Base-by-base conservation (phyloP, 2,888 invertebrate genomes). In the Nomada fucata region DNA sequence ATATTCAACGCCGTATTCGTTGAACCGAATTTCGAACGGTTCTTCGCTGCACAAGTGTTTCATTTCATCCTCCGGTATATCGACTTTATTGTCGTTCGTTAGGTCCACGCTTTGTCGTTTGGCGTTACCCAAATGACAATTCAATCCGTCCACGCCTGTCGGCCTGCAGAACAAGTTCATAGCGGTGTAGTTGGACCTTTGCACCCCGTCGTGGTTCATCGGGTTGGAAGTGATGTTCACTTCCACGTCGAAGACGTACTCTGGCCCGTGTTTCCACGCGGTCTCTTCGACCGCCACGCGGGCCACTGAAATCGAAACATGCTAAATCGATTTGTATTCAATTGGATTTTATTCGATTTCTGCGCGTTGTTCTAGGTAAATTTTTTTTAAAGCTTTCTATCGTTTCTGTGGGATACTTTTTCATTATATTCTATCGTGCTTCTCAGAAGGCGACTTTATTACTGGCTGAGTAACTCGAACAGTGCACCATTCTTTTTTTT, bases 231-330 rank as follows among this genome's bases (percentile, higher is more conserved):
- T 92, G 79, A 50, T 87, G 86, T 82, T 91, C 87, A 44, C 82
- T 15, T 84, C 71, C 29, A 92, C 82, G 57, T 90, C 77, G 83
- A 91, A 92, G 10, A 84, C 77, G 78, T 89, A 92, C 63, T 90
- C 89, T 7, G 88, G 86, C 2, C 91, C 91, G 67, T 86, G 61
- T 44, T 88, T 87, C 92, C 92, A 92, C 18, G 84, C 85, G 42
- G 0, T 67, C 9, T 88, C 79, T 57, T 88, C 79, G 52, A 80
- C 69, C 20, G 69, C 59, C 67, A 88, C n/a, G n/a, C 71, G 79
- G 59, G 78, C 86, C 18, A 79, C 88, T 88, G 53, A 23, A 67
- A 73, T 0, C 0, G n/a, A n/a, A 10, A 47, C 0, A 18, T 2
- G 10, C 10, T 63, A 2, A 13, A 13, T 1, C 5, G 2, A 26